Evolutionary conservation across 2,888 invertebrate genomes (phyloP), one percentile per base, ranked within the genome.

Genomic region (Macroteleia sp.): DNA sequence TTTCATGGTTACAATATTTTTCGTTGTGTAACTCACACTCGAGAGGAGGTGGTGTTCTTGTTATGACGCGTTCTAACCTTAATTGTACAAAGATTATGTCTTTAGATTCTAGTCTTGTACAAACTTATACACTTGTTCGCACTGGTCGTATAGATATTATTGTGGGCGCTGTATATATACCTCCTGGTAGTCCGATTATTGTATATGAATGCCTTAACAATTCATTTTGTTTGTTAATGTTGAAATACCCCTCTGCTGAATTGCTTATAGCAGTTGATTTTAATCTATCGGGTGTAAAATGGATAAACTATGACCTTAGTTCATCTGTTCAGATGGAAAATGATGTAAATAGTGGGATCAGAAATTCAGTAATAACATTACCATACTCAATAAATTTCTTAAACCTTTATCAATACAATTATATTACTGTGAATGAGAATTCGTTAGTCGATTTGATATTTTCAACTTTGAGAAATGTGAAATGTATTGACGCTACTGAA

Each of bases 1-100:
- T 19, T 50, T 34, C 6, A 19, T 34, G 28, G 14, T 19, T 50
- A 32, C 12, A 50, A 34, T 28, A 50, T 50, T 50, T 50, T 50
- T 17, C 30, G 34, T 19, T 50, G 32, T 19, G 34, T 14, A 50
- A 30, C 10, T 20, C 20, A 10, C 3, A 20, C 16, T 3, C 17
- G 1, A 48, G 30, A 48, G 48, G 30, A 12, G 48, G 48, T 19
- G 32, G 50, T 32, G 20, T 34, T 2, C 20, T 50, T 19, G 14
- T 50, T 28, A 16, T 9, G 9, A 19, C 14, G 1, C 34, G 50
- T n/a, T 50, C 50, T 19, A 8, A 50, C 28, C 14, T 50, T 17
- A 16, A 50, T 6, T 50, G 46, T 46, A 28, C 25, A 25, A 25
- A 5, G 25, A 25, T 25, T 25, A 25, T 3, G 3, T 5, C 25